Conservation (phyloP, 2,113 vertebrate species). For the Plectropomus leopardus region DNA sequence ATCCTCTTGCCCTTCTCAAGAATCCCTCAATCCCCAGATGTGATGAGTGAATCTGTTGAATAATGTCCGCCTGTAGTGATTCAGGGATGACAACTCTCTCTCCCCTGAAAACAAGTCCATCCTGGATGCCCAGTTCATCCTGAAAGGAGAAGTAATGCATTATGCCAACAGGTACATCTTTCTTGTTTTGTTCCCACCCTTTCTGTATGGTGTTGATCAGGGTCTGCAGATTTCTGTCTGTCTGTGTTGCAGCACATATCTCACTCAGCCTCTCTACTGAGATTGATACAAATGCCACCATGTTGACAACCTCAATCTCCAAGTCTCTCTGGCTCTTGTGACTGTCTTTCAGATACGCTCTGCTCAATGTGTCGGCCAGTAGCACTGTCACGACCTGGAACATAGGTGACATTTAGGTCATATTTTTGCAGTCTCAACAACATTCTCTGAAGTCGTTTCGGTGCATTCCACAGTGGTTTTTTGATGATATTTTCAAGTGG, state of each 20-base stretch:
- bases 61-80: not conserved
- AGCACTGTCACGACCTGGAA: constrained; percentile 29
- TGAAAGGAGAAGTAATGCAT: not conserved
- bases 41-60: not conserved
- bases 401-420: not conserved
- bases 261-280: not conserved
- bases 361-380: not conserved
- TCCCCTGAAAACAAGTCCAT: not conserved
- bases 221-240: not conserved
- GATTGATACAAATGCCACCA: not conserved
- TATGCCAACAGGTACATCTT: not conserved
- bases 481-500: not conserved
- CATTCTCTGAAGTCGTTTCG: constrained; percentile 26
- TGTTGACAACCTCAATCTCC: too few species aligned
- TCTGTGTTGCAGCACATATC: not conserved
- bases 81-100: not conserved
- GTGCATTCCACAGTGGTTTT: constrained; percentile 11
- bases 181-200: not conserved
- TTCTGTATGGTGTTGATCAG: not conserved
- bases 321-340: too few species aligned
- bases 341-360: too few species aligned
- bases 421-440: constrained; percentile 17
- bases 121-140: not conserved
- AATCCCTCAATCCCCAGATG: constrained; percentile 6
- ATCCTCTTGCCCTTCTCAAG: not conserved